phyloP scores from a whole-genome alignment of 2,797 vertebrate species.

The Geotria australis region DNA sequence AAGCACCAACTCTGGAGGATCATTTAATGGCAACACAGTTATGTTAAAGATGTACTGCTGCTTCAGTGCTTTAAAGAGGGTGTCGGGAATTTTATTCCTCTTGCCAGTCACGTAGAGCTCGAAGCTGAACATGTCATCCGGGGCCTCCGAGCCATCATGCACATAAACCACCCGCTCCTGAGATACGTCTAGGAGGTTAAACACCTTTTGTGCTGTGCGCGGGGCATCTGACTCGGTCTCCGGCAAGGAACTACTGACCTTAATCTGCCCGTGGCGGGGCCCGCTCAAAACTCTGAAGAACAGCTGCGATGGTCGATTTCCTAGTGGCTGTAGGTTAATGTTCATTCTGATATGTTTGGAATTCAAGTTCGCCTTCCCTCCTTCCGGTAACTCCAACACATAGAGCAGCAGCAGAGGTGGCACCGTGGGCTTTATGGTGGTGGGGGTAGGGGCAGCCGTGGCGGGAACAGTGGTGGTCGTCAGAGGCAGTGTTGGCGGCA shows the following conservation, averaged over 20 bases:
- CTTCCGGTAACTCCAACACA: slow-evolving; percentile 38
- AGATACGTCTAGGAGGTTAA: slow-evolving; percentile 44
- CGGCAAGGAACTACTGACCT: slow-evolving; percentile 20
- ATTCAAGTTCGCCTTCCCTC: slow-evolving; percentile 24
- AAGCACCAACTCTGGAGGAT: slow-evolving; percentile 38
- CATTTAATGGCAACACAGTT: slow-evolving; percentile 36
- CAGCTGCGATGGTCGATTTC: slow-evolving; percentile 40
- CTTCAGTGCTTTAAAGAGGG: slow-evolving; percentile 14
- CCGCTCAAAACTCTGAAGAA: slow-evolving; percentile 30
- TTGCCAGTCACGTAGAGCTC: slow-evolving; percentile 23
- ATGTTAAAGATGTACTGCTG: slow-evolving; percentile 29
- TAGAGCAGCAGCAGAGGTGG: slow-evolving; percentile 19
- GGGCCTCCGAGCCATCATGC: slow-evolving; percentile 47
- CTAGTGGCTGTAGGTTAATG: slow-evolving; percentile 33
- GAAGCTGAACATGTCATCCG: slow-evolving; percentile 39
- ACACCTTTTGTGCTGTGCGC: slow-evolving; percentile 13
- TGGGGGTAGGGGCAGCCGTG: background rate
- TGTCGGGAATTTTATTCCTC: slow-evolving; percentile 20
- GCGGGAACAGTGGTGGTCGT: background rate
- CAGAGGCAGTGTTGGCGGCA: too few relatives aligned
- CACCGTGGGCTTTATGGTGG: slow-evolving; percentile 5
- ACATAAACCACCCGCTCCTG: slow-evolving; percentile 36
- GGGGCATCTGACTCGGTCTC: slow-evolving; percentile 7
- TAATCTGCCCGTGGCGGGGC: slow-evolving; percentile 29
- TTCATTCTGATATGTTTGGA: slow-evolving; percentile 42